Percentiles rank a stretch among this genome's conserved stretches.
These are phyloP conservation scores for Xiphophorus maculatus DNA, from an alignment of 2,113 vertebrate genomes.

Conservation along the genomic window DNA sequence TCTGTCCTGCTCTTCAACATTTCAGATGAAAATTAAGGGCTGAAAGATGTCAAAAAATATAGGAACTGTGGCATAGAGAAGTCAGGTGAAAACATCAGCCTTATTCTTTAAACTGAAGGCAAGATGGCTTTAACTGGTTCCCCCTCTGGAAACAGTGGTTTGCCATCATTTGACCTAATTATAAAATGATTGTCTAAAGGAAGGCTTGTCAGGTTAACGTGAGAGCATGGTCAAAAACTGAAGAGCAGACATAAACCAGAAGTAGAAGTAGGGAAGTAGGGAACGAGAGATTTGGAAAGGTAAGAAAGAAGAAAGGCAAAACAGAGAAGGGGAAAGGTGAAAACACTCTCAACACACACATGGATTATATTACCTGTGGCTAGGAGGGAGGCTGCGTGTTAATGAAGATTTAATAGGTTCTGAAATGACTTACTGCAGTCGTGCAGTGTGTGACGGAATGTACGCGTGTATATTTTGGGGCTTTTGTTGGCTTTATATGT, in stretches of 20 bases:
- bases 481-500: slow-evolving; percentile 18
- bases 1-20: not conserved
- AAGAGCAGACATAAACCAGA: not conserved
- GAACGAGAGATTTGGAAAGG: not conserved
- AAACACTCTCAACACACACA: slow-evolving; percentile 53
- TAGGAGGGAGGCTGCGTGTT: slow-evolving; percentile 70
- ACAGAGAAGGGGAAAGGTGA: slow-evolving; percentile 2
- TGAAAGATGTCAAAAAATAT: not conserved
- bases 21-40: slow-evolving; percentile 4
- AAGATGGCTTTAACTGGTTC: slow-evolving; percentile 29
- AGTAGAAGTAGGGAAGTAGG: no score
- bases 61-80: not conserved
- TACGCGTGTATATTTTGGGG: slow-evolving; percentile 25
- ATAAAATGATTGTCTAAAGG: slow-evolving; percentile 13
- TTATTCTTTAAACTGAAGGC: not conserved
- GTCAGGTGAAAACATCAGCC: not conserved
- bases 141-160: slow-evolving; percentile 49
- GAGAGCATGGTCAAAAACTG: slow-evolving; percentile 1
- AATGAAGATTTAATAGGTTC: slow-evolving; percentile 77
- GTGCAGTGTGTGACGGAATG: slow-evolving; percentile 7
- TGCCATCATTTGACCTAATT: slow-evolving; percentile 59
- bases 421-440: slow-evolving; percentile 65
- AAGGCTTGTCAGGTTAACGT: slow-evolving; percentile 29
- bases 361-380: slow-evolving; percentile 62
- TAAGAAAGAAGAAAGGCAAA: not conserved